Conservation (phyloP, 2,888 invertebrate species). For the Abscondita cerata region DNA sequence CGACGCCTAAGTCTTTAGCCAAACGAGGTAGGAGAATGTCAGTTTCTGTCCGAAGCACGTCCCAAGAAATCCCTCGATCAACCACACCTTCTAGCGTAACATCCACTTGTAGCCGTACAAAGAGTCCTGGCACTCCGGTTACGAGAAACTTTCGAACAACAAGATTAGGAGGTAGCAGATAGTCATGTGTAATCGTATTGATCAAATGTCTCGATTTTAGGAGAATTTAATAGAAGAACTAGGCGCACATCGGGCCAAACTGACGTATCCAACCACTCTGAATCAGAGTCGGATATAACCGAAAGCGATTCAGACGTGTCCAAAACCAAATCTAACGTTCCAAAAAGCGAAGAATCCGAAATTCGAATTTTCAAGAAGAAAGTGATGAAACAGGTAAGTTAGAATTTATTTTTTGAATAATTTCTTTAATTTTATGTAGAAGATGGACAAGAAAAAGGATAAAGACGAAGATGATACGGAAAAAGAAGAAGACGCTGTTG, state of each 20-base stretch:
- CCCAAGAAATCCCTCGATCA: constrained; percentile 62
- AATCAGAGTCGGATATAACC: constrained; percentile 63
- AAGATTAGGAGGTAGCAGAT: constrained; percentile 46
- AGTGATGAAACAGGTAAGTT: constrained; percentile 39
- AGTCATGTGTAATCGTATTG: not conserved
- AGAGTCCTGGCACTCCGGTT: constrained; percentile 68
- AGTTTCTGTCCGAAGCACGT: constrained; percentile 54
- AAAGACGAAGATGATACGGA: constrained; percentile 60
- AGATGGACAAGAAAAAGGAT: constrained; percentile 53
- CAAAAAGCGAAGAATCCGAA: constrained; percentile 52
- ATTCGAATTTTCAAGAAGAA: constrained; percentile 36
- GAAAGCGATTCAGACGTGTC: constrained; percentile 50
- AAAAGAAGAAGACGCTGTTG: constrained; percentile 54
- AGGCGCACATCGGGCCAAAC: constrained; percentile 66
- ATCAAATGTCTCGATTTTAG: constrained; percentile 17
- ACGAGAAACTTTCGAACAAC: constrained; percentile 59
- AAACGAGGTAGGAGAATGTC: constrained; percentile 62
- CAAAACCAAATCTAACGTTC: constrained; percentile 49
- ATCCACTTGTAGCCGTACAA: constrained; percentile 69
- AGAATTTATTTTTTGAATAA: no score
- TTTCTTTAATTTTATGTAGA: constrained; percentile 34
- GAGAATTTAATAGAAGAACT: constrained; percentile 53
- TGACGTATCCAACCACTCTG: constrained; percentile 65
- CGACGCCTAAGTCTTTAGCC: constrained; percentile 44
- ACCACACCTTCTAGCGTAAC: constrained; percentile 71